Percentiles rank a stretch among this genome's conserved stretches.
Evolutionary conservation across 2,888 invertebrate genomes (phyloP).

Genomic region (Periphyllus acericola): DNA sequence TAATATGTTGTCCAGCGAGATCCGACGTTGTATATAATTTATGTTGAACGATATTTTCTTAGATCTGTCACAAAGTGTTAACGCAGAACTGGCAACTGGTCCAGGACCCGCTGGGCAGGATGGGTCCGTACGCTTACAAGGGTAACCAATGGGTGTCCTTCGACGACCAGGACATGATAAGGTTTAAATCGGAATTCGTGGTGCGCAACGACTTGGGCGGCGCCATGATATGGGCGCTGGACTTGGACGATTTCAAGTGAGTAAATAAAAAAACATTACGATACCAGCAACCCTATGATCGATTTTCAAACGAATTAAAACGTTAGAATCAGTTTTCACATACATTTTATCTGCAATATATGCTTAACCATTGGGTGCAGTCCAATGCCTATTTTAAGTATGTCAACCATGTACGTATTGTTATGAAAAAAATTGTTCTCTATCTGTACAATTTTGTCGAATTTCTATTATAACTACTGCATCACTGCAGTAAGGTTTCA

Average conservation of each 20-base stretch:
- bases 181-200: conserved; percentile 84
- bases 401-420: no score
- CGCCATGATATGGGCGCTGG: conserved; percentile 90
- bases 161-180: conserved; percentile 86
- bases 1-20: not conserved
- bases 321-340: no score
- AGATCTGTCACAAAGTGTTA: conserved; percentile 85
- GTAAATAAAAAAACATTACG: conserved; percentile 64
- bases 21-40: not conserved
- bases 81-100: conserved; percentile 81
- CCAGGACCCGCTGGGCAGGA: conserved; percentile 80
- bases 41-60: conserved; percentile 62
- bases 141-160: conserved; percentile 94
- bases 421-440: no score
- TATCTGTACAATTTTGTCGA: no score
- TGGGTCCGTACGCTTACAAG: conserved; percentile 87
- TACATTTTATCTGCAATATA: no score
- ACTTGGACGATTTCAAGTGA: conserved; percentile 82
- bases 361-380: no score
- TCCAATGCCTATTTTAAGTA: no score
- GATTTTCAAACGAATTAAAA: no score
- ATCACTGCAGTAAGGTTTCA: no score
- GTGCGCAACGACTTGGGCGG: conserved; percentile 83
- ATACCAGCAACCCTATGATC: no score
- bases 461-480: no score